Conservation (phyloP, 2,113 vertebrate genomes). For the Herpailurus yagouaroundi region DNA sequence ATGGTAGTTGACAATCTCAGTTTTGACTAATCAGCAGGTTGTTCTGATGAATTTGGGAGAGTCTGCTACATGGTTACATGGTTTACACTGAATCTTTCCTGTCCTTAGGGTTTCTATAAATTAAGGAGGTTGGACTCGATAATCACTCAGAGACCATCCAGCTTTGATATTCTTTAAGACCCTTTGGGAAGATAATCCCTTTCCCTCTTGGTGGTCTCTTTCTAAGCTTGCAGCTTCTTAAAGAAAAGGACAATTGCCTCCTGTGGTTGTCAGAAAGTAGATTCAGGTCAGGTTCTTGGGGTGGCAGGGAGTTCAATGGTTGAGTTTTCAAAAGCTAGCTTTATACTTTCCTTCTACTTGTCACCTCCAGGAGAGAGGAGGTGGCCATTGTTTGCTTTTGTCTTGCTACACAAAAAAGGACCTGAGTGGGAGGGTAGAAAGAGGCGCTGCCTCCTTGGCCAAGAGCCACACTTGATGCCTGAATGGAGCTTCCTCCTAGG, state of each 20-base stretch:
- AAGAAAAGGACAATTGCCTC: constrained; percentile 41
- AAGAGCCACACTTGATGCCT: background rate
- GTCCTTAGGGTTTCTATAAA: background rate
- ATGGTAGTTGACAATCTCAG: background rate
- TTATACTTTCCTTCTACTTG: constrained; percentile 1
- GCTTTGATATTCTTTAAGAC: constrained; percentile 35
- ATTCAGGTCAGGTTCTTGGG: constrained; percentile 64
- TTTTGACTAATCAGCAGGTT: background rate
- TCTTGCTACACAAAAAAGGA: constrained; percentile 53
- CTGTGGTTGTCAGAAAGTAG: constrained; percentile 22
- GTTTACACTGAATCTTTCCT: background rate
- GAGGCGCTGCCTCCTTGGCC: background rate
- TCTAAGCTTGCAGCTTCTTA: constrained; percentile 9
- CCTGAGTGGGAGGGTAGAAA: background rate
- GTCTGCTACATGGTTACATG: background rate
- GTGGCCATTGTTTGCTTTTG: constrained; percentile 64
- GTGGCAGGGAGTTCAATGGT: constrained; percentile 35
- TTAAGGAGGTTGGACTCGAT: constrained; percentile 1
- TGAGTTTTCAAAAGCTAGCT: constrained; percentile 58
- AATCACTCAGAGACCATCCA: background rate
- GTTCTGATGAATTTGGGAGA: background rate
- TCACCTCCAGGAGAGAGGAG: background rate
- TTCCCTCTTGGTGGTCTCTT: constrained; percentile 23
- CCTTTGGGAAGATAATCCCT: constrained; percentile 6
- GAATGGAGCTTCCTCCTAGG: constrained; percentile 34